A percentile compares a stretch with the other conserved stretches of the same genome.
phyloP scores from a whole-genome alignment of 1,140 invertebrate species.

The Pristionchus pacificus region DNA sequence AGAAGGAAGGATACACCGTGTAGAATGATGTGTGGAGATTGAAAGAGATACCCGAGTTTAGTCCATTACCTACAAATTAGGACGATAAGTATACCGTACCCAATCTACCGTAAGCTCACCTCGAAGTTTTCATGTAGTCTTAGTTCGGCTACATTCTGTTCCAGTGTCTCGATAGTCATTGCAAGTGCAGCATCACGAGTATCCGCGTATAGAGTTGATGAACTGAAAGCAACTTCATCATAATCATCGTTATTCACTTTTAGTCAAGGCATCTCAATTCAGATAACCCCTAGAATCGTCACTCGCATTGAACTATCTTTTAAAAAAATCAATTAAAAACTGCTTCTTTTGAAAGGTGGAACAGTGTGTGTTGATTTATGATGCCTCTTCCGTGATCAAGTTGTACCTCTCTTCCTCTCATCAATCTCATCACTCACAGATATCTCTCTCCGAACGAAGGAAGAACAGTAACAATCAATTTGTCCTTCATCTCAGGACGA shows the following conservation, averaged over 20 bases:
- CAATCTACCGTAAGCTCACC: no score
- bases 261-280: not conserved
- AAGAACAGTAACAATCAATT: constrained; percentile 54
- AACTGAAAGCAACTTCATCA: constrained; percentile 28
- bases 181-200: constrained; percentile 44
- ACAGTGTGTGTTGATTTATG: not conserved
- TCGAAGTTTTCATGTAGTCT: constrained; percentile 43
- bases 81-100: no score
- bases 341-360: not conserved
- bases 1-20: no score
- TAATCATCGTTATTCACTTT: not conserved
- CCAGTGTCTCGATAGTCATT: constrained; percentile 42
- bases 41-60: no score
- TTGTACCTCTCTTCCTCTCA: constrained; percentile 10
- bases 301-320: not conserved
- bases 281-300: not conserved
- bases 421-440: constrained; percentile 33
- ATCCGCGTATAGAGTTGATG: constrained; percentile 44
- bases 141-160: constrained; percentile 47
- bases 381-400: not conserved
- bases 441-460: constrained; percentile 55
- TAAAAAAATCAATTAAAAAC: not conserved
- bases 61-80: no score
- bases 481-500: constrained; percentile 44
- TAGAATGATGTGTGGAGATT: no score